These are phyloP conservation scores for Acanthacorydalis orientalis DNA, from an alignment of 2,888 invertebrate species.

Conservation along the genomic window DNA sequence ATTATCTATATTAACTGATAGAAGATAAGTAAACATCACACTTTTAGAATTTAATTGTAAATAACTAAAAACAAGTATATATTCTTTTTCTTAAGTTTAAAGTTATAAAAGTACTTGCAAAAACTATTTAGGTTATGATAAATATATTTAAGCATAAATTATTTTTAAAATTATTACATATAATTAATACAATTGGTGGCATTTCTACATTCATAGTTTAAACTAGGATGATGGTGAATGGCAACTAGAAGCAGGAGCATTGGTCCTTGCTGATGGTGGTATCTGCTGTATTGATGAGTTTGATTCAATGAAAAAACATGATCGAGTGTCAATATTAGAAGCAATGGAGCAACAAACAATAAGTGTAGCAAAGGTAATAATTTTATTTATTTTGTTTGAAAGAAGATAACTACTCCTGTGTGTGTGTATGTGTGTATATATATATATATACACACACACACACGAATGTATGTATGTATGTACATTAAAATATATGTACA, in stretches of 20 bases:
- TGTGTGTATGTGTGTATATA: neutral
- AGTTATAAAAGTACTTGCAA: too few relatives aligned
- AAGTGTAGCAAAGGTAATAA: conserved; percentile 66
- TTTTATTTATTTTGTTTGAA: neutral
- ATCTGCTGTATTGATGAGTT: conserved; percentile 88
- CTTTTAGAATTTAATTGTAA: too few relatives aligned
- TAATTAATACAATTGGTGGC: too few relatives aligned
- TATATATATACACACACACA: too few relatives aligned
- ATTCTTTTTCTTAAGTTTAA: too few relatives aligned
- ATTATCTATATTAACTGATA: too few relatives aligned
- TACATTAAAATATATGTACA: neutral
- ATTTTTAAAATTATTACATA: too few relatives aligned
- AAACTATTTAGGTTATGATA: too few relatives aligned
- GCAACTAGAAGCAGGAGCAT: conserved; percentile 80
- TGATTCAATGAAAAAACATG: conserved; percentile 65
- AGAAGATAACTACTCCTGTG: neutral
- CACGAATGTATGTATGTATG: conserved; percentile 6
- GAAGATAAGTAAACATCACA: too few relatives aligned
- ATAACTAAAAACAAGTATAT: too few relatives aligned
- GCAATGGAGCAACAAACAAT: conserved; percentile 93
- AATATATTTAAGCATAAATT: too few relatives aligned
- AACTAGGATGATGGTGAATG: conserved; percentile 72
- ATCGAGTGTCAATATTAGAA: conserved; percentile 73
- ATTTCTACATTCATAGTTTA: too few relatives aligned
- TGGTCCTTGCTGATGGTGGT: conserved; percentile 77